phyloP scores from a whole-genome alignment of 2,113 vertebrate species.

The Varanus salvator region DNA sequence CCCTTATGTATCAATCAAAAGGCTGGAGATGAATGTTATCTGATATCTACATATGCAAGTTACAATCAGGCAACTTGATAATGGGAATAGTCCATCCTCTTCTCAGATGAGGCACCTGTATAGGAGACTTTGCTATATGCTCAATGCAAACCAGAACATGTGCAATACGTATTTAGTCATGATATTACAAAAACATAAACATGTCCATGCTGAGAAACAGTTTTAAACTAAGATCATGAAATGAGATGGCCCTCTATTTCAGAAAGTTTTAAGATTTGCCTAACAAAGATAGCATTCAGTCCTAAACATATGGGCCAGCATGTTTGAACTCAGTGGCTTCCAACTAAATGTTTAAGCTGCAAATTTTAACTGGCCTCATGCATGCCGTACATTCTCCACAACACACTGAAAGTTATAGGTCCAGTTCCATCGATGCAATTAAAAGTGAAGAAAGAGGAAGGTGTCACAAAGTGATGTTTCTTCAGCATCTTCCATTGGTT shows the following conservation, averaged over 20 bases:
- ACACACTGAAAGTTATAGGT: not conserved
- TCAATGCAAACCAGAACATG: slow-evolving; percentile 52
- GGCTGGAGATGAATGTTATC: slow-evolving; percentile 26
- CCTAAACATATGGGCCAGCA: not conserved
- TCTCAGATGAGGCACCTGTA: slow-evolving; percentile 12
- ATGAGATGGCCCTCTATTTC: not conserved
- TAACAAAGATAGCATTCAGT: not conserved
- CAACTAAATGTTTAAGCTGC: not conserved
- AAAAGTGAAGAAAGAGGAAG: not conserved
- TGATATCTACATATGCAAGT: not conserved
- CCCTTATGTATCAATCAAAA: not conserved
- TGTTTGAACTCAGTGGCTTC: not conserved
- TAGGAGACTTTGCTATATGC: slow-evolving; percentile 32
- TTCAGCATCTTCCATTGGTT: not conserved
- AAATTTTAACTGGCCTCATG: not conserved
- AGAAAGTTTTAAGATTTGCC: not conserved
- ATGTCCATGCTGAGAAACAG: not conserved
- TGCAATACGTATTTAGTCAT: slow-evolving; percentile 42
- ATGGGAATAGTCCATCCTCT: slow-evolving; percentile 44
- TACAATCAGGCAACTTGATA: slow-evolving; percentile 37
- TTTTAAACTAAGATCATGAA: not conserved
- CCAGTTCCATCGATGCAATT: not conserved
- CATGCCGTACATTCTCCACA: not conserved
- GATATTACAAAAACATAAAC: slow-evolving; percentile 43
- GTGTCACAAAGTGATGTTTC: not conserved